Conservation (phyloP, 2,797 vertebrate genomes). For the Lacerta bilineata region DNA sequence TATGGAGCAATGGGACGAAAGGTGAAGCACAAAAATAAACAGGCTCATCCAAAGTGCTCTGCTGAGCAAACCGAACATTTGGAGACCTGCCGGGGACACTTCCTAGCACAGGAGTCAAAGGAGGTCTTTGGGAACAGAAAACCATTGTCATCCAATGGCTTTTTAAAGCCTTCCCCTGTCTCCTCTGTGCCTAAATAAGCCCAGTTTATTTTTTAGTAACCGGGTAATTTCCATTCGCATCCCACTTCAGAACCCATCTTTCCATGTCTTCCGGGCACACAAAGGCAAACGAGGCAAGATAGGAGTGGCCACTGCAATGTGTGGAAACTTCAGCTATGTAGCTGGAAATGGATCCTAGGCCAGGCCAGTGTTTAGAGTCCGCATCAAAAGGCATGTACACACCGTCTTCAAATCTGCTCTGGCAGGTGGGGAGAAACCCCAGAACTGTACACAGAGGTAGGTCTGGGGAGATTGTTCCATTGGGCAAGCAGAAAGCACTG, state of each 20-base stretch:
- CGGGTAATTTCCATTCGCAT: background rate
- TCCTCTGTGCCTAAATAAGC: background rate
- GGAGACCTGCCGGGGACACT: conserved; percentile 20
- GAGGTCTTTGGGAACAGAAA: conserved; percentile 16
- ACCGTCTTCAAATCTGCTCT: too few species aligned
- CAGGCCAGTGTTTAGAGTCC: background rate
- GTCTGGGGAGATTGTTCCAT: too few species aligned
- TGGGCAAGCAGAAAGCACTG: too few species aligned
- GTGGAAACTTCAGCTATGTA: background rate
- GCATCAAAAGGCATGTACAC: background rate
- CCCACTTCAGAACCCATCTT: background rate
- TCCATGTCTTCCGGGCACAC: background rate
- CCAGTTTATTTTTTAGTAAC: background rate
- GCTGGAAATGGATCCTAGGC: background rate
- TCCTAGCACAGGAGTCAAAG: conserved; percentile 16
- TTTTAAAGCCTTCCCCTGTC: background rate
- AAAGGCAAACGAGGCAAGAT: background rate
- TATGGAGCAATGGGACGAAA: conserved; percentile 8
- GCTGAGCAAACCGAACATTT: conserved; percentile 24
- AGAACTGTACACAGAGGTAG: too few species aligned
- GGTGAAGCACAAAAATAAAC: background rate
- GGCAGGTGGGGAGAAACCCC: too few species aligned
- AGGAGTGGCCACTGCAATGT: background rate
- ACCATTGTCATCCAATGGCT: background rate
- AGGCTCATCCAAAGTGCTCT: background rate